Evolutionary conservation across 1,140 invertebrate genomes (phyloP), one percentile per base, ranked within the genome.

Genomic region (Magallana gigas): DNA sequence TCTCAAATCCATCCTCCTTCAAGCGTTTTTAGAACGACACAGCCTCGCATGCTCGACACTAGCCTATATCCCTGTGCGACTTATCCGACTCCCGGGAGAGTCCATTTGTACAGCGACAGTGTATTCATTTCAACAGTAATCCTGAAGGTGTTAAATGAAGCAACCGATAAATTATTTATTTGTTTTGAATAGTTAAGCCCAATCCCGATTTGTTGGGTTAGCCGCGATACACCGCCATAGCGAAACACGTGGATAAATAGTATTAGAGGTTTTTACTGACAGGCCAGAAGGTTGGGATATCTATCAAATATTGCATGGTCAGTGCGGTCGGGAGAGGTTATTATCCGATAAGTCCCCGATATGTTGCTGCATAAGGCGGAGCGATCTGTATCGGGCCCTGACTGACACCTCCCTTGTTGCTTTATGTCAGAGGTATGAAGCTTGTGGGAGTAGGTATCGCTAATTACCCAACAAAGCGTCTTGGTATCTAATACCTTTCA

Each of bases 81-180:
- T 29, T 29, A 76, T 76, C 36, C 5, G 68, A 29, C 14, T 58
- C 58, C 6, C 68, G 8, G 23, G 18, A 29, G 18, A 76, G 23
- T 29, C 68, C 18, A 7, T 11, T 12, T 23, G 18, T 57, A 12
- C 57, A 83, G 2, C 14, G 7, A 57, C 5, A 16, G 82, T 57
- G 6, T n/a, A 23, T 83, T 18, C 59, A 83, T 57, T 57, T 76
- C 68, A 29, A 29, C 36, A 11, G 11, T 76, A 76, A 76, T 76
- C 68, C 68, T 23, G 12, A 29, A 29, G 68, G 23, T 29, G 23
- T 76, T 76, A 29, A 76, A 76, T 76, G 68, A 76, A 76, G 23
- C 23, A 29, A 36, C 68, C 23, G 29, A 64, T 64, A n/a, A 64
- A 23, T 29, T 76, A 76, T 76, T 76, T 76, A 76, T 76, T 76